Evolutionary conservation across 2,797 vertebrate species (phyloP).

Genomic region (Crypturellus tataupa): DNA sequence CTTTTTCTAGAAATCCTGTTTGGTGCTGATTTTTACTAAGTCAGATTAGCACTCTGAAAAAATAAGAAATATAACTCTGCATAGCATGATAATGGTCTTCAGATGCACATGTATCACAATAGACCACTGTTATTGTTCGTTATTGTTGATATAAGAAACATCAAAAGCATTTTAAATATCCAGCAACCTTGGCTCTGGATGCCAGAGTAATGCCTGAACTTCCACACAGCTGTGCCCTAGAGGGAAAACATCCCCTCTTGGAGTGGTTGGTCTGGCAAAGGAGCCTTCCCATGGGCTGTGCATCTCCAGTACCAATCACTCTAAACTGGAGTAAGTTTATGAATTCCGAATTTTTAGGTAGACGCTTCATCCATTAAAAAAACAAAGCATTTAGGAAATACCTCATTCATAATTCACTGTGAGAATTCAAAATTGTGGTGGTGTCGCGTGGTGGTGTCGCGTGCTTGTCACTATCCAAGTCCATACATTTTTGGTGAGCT

Average conservation of each 20-base stretch:
- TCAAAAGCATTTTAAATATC: conserved; percentile 25
- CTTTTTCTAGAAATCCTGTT: neutral
- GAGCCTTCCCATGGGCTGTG: neutral
- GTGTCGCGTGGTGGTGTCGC: no score
- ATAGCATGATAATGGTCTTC: neutral
- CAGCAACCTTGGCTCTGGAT: neutral
- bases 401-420: neutral
- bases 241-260: neutral
- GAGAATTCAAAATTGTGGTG: neutral
- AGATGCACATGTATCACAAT: neutral
- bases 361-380: neutral
- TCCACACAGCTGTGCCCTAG: neutral
- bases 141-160: neutral
- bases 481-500: neutral
- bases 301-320: neutral
- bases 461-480: neutral
- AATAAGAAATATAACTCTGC: neutral
- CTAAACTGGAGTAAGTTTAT: neutral
- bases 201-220: neutral
- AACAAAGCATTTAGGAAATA: neutral
- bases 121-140: neutral
- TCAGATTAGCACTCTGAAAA: neutral
- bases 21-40: neutral
- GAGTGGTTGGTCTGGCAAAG: neutral
- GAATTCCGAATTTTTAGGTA: neutral